These are phyloP conservation scores for Aphodius granarius DNA, from an alignment of 2,888 invertebrate genomes.

Conservation along the genomic window DNA sequence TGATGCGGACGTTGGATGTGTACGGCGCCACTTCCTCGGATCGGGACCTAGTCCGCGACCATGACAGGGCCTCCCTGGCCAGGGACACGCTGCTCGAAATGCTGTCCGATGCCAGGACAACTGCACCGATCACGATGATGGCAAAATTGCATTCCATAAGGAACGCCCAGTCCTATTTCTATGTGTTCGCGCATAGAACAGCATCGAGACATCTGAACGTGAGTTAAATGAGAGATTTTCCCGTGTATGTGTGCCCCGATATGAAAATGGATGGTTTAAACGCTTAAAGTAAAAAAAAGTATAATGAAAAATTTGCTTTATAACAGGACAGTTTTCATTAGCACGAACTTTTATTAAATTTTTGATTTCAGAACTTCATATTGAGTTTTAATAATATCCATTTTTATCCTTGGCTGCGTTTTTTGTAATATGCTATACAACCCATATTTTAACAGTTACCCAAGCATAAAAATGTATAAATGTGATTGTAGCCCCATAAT, in stretches of 20 bases:
- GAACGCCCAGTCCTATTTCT: slow-evolving; percentile 81
- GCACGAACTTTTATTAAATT: too few species aligned
- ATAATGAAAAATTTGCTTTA: too few species aligned
- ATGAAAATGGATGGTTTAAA: too few species aligned
- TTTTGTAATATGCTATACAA: too few species aligned
- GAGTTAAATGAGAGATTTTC: slow-evolving; percentile 51
- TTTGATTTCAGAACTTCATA: too few species aligned
- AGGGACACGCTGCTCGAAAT: slow-evolving; percentile 83
- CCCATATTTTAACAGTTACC: too few species aligned
- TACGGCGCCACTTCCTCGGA: slow-evolving; percentile 46
- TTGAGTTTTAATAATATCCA: too few species aligned
- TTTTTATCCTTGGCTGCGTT: too few species aligned
- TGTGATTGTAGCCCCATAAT: too few species aligned
- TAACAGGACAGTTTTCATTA: too few species aligned
- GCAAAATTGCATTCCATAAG: slow-evolving; percentile 75
- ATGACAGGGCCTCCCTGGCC: slow-evolving; percentile 39
- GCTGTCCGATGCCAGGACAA: slow-evolving; percentile 84
- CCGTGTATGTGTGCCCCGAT: background rate
- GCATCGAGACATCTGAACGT: slow-evolving; percentile 78
- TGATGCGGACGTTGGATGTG: slow-evolving; percentile 66
- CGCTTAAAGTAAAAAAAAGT: too few species aligned
- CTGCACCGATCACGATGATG: slow-evolving; percentile 78
- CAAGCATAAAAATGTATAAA: too few species aligned
- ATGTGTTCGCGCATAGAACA: slow-evolving; percentile 85
- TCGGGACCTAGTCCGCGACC: slow-evolving; percentile 33